Conservation (phyloP, 2,797 vertebrate genomes). For the Syndactyla subalaris region DNA sequence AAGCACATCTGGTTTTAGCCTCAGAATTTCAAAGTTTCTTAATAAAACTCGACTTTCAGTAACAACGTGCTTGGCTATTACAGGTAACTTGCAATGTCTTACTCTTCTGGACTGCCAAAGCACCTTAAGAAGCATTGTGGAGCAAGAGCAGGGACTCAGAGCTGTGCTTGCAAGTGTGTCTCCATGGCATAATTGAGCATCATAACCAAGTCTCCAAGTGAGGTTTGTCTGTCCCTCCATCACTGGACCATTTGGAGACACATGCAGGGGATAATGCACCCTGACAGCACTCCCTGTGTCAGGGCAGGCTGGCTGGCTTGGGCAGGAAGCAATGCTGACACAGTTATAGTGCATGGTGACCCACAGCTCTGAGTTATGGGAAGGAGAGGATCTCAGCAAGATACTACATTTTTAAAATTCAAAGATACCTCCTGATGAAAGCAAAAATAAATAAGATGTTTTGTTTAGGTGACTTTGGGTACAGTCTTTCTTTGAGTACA, state of each 20-base stretch:
- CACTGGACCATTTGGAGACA: accelerated
- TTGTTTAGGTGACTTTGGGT: not conserved
- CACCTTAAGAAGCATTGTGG: not conserved
- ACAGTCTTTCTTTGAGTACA: not conserved
- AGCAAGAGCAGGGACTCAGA: not conserved
- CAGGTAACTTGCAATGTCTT: not conserved
- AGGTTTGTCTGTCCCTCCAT: not conserved
- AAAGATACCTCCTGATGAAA: not conserved
- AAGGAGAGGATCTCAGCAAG: not conserved
- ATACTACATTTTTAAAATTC: not conserved
- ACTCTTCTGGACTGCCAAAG: not conserved
- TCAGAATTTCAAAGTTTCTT: not conserved
- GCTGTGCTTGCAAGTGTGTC: not conserved
- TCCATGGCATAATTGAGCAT: not conserved
- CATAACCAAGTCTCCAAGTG: too few species aligned
- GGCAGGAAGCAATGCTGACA: not conserved
- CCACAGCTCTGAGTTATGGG: accelerated
- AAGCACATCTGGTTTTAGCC: not conserved
- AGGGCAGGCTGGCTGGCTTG: not conserved
- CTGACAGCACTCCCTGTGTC: accelerated
- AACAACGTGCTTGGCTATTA: not conserved
- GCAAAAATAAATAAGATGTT: not conserved
- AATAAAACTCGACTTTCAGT: not conserved
- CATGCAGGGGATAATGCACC: accelerated
- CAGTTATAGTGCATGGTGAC: not conserved